phyloP scores from a whole-genome alignment of 2,888 invertebrate genomes.

The Idaea dimidiata region DNA sequence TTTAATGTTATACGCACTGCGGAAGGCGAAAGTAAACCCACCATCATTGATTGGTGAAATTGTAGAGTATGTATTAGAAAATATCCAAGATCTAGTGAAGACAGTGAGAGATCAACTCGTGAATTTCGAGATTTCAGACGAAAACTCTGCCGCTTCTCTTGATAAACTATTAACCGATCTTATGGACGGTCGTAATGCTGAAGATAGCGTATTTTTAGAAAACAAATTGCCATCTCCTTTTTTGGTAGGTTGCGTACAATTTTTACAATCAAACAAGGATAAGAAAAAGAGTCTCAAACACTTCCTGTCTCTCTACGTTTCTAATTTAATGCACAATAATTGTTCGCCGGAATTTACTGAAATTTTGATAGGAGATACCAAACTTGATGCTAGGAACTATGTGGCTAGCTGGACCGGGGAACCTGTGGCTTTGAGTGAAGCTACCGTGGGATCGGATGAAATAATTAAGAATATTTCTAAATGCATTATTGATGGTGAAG shows the following conservation, averaged over 20 bases:
- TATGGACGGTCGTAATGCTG: slow-evolving; percentile 55
- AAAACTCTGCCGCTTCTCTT: slow-evolving; percentile 49
- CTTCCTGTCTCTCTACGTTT: slow-evolving; percentile 63
- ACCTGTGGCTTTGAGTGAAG: slow-evolving; percentile 52
- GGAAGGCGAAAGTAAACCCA: slow-evolving; percentile 56
- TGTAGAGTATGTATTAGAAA: slow-evolving; percentile 59
- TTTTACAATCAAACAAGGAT: slow-evolving; percentile 53
- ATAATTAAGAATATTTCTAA: slow-evolving; percentile 63
- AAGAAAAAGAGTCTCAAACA: slow-evolving; percentile 59
- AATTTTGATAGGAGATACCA: slow-evolving; percentile 69
- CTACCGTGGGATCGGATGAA: slow-evolving; percentile 47
- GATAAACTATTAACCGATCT: slow-evolving; percentile 65
- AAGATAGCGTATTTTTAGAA: slow-evolving; percentile 59
- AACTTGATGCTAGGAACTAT: slow-evolving; percentile 72
- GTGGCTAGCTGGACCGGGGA: slow-evolving; percentile 72
- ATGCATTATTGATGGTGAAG: slow-evolving; percentile 57
- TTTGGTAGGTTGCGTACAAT: slow-evolving; percentile 68
- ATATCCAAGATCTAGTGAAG: slow-evolving; percentile 53
- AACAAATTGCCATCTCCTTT: slow-evolving; percentile 67
- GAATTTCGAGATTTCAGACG: slow-evolving; percentile 61
- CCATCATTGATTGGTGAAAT: slow-evolving; percentile 58
- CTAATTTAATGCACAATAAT: slow-evolving; percentile 83
- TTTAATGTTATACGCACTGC: slow-evolving; percentile 82
- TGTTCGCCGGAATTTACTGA: slow-evolving; percentile 75
- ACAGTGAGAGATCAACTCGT: slow-evolving; percentile 59